These are phyloP conservation scores for Tragulus kanchil DNA, from an alignment of 2,113 vertebrate species.

Conservation along the genomic window DNA sequence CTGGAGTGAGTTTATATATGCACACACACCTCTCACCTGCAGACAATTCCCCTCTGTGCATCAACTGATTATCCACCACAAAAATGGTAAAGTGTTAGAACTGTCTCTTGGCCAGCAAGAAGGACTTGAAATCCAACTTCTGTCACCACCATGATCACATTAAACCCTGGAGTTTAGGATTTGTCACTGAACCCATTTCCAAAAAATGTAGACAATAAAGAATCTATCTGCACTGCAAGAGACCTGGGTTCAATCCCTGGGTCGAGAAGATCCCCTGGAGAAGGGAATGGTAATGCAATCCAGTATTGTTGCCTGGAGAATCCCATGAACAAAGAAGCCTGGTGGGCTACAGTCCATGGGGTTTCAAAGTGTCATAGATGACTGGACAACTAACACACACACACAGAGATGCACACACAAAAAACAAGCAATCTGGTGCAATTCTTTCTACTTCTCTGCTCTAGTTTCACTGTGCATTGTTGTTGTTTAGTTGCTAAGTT, in stretches of 20 bases:
- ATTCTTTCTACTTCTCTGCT: background rate
- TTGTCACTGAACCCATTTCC: no score
- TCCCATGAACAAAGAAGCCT: background rate
- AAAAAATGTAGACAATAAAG: no score
- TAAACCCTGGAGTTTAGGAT: background rate
- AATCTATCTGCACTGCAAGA: background rate
- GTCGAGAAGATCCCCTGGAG: background rate
- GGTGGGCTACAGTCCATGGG: background rate
- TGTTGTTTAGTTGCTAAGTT: background rate
- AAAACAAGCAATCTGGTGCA: background rate
- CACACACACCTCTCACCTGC: fast-evolving
- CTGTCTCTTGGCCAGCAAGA: background rate
- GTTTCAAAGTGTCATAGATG: background rate
- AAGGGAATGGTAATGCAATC: background rate
- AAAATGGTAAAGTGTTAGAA: background rate
- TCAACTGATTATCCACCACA: background rate
- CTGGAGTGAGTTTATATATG: no score
- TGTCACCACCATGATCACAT: background rate
- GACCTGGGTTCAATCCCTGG: background rate
- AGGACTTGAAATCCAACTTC: background rate
- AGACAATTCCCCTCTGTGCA: background rate
- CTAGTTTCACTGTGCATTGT: background rate
- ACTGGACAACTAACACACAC: background rate
- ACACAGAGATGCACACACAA: background rate
- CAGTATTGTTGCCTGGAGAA: background rate